A percentile compares a stretch with the other conserved stretches of the same genome.
Evolutionary conservation across 1,140 invertebrate genomes (phyloP).

Genomic region (Kradibia gibbosae): DNA sequence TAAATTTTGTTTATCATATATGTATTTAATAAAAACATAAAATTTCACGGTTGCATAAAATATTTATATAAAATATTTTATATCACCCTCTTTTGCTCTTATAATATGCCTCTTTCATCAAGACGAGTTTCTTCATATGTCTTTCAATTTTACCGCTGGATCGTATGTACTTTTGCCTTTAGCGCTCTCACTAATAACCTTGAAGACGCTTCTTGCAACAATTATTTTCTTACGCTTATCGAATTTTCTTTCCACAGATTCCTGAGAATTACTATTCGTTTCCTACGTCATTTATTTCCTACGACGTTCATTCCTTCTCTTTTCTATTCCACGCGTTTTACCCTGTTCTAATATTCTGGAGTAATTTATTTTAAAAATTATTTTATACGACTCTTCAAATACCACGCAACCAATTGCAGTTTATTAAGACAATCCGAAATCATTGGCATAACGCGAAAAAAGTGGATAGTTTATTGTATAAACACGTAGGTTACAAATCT

Average conservation of each 20-base stretch:
- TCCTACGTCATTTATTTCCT: too few species aligned
- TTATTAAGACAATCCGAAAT: too few species aligned
- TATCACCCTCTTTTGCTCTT: neutral
- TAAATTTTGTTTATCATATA: neutral
- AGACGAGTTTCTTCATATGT: neutral
- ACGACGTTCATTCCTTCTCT: too few species aligned
- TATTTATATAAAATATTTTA: neutral
- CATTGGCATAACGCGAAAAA: too few species aligned
- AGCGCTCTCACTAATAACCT: slow-evolving; percentile 3
- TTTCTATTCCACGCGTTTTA: too few species aligned
- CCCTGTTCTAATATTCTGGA: too few species aligned
- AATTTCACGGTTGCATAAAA: neutral
- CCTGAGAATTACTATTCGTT: neutral
- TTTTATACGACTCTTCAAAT: too few species aligned
- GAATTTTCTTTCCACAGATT: neutral
- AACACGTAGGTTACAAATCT: too few species aligned
- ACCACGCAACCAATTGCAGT: too few species aligned
- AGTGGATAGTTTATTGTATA: too few species aligned
- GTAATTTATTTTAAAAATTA: too few species aligned
- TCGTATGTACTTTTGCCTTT: neutral
- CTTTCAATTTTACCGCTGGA: neutral
- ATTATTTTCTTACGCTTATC: neutral
- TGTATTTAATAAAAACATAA: neutral
- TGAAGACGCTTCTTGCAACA: neutral
- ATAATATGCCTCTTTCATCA: too few species aligned